Base-by-base conservation (phyloP, 2,888 invertebrate genomes). In the Xanthostigma xanthostigma region DNA sequence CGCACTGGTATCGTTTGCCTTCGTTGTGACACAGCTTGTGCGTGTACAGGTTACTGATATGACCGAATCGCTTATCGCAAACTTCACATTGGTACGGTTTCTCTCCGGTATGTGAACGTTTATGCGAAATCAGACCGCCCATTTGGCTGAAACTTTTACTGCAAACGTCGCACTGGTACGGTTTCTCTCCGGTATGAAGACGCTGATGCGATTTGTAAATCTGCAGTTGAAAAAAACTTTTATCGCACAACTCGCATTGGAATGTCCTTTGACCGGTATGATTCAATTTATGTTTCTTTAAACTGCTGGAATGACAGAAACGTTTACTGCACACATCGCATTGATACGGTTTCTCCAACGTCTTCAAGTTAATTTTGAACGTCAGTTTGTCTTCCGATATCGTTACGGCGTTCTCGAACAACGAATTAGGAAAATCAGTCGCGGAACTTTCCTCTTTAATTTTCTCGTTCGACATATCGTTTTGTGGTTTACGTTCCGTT, bases 271-370 rank as follows among this genome's bases (percentile, higher is more conserved):
- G 65, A 8, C 66, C 65, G 44, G 64, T 65, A 52, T 66, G 66
- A 13, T 14, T 13, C 12, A 36, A 10, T 3, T 11, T 76, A 76
- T 11, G 74, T 75, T 51, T 74, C 72, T 11, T 67, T 64, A 40
- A 75, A 55, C 54, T 77, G 76, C 1, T 75, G 64, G 48, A 67
- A 68, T 14, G 76, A 17, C 75, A 69, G 62, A 76, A 76, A 57
- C 70, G 70, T 50, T 73, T 73, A 9, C 75, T 76, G 58, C 76
- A 76, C 9, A 73, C 56, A 59, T 76, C 74, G 55, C 76, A 76
- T 17, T 57, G 51, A 51, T 64, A 64, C 2, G 64, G 64, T 34
- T 62, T 53, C 47, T 63, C 63, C 27, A 27, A 27, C 27, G 27
- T 27, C 27, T 27, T 27, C 27, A 27, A 27, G 27, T 27, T 27